Base-by-base conservation (phyloP, 2,888 invertebrate species). In the Unio pictorum region DNA sequence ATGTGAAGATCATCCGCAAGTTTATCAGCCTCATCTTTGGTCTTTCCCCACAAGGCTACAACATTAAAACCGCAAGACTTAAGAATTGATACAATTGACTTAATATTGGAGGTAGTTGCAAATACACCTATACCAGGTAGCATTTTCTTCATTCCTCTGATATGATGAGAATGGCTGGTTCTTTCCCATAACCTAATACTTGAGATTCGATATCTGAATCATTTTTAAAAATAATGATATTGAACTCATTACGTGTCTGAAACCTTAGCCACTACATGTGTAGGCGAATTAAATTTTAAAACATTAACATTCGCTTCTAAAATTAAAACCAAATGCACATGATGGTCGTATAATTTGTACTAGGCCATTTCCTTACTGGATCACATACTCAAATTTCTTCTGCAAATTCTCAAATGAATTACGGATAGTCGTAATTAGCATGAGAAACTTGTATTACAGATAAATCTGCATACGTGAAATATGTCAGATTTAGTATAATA, bases 91-190 rank as follows among this genome's bases (percentile, higher is more conserved):
- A 97, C 95, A 75, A 97, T 93, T 66, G 96, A 94, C 90, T 94
- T 94, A 5, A 95, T 95, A 63, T 95, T 93, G 78, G 94, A 93
- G 45, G 96, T 96, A 69, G 96, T 96, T 66, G 97, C 97, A 91
- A 98, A 97, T 67, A 98, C 95, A 78, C 97, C 97, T 80, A 97
- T 96, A 79, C 97, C 97, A 75, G 97, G 97, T 84, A 97, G 92
- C 95, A 96, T 96, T 89, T 83, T 81, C 75, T 72, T 72, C 81
- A 81, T 81, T 72, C 68, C 77, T 45, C 45, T 45, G 45, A 34
- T 34, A 34, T 4, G 34, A 34, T 34, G 34, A 34, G 34, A 34
- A 34, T 34, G 34, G 6, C 34, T 73, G 73, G 55, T 55, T 23
- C 5, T 64, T 23, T 23, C 18, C 17, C 64, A 56, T 62, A 17